Base-by-base conservation (phyloP, 2,113 vertebrate genomes). In the Butorides virescens region DNA sequence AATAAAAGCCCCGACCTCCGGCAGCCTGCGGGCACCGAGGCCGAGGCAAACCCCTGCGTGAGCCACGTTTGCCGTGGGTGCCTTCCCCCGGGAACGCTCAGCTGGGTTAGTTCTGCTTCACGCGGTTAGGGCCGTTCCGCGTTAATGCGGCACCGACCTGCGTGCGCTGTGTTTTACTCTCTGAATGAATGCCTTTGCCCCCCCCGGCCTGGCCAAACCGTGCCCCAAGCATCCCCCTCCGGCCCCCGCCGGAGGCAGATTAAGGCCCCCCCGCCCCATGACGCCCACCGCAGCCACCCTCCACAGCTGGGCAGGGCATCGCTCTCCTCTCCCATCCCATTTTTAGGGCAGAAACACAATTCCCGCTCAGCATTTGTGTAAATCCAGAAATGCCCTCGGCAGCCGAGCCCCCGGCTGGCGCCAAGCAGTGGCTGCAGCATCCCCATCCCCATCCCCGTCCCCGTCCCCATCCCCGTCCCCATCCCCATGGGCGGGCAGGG, bases 241-340 rank as follows among this genome's bases (percentile, higher is more conserved):
- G 8, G 13, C 11, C 36, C 47, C 44, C 8, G 61, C 47, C 6
- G 0, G 47, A 3, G 25, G 73, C 63, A 6, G 19, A 7, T 2
- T 8, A 8, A 4, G 50, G 49, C 46, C 75, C 61, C 10, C 9
- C 53, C 7, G 15, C 58, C 14, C 49, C 75, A 0, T 39, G 37
- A 39, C 10, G 37, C n/a, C 37, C 37, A 39, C 37, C 1, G 22
- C 7, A 14, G 22, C 37, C 37, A 39, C n/a, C 37, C 37, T 39
- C 8, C 37, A 10, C 37, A 39, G 49, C 67, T 17, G 70, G 10
- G 44, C 79, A 36, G 47, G 71, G 25, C 22, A 1, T 1, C 0
- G 0, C 5, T 9, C 42, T 11, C 49, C 18, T 2, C 42, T 44
- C 58, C 47, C 3, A 0, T 19, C 17, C 15, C 0, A 1, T 19